Conservation (phyloP, 2,113 vertebrate genomes). For the Jacana jacana region DNA sequence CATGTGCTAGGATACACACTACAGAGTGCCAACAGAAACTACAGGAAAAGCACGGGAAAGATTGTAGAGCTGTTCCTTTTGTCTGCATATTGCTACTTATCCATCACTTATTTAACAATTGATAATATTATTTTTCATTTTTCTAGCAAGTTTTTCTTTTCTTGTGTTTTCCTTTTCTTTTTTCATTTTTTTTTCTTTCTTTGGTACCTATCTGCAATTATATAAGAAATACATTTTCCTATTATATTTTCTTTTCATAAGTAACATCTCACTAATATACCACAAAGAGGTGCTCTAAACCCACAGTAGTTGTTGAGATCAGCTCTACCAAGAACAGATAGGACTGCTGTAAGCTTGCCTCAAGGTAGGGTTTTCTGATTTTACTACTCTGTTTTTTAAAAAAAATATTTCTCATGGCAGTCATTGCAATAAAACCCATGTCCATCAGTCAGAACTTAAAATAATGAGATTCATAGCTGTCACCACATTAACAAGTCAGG, state of each 20-base stretch:
- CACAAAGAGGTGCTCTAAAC: slow-evolving; percentile 82
- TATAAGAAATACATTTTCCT: not conserved
- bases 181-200: not conserved
- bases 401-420: slow-evolving; percentile 45
- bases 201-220: not conserved
- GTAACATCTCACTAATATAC: slow-evolving; percentile 33
- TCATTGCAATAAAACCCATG: slow-evolving; percentile 47
- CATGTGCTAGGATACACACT: not conserved
- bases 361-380: slow-evolving; percentile 55
- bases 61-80: not conserved
- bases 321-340: slow-evolving; percentile 10
- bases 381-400: slow-evolving; percentile 39
- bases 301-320: not conserved
- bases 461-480: slow-evolving; percentile 68
- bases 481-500: slow-evolving; percentile 40
- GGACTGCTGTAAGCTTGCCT: slow-evolving; percentile 27
- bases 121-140: not conserved
- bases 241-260: not conserved
- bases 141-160: not conserved
- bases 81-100: not conserved
- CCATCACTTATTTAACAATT: not conserved
- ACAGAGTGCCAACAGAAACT: not conserved
- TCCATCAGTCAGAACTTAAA: slow-evolving; percentile 64
- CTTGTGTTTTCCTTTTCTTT: too few species aligned
- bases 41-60: not conserved